A percentile compares a stretch with the other conserved stretches of the same genome.
Evolutionary conservation across 2,888 invertebrate species (phyloP).

Genomic region (Carabus problematicus): DNA sequence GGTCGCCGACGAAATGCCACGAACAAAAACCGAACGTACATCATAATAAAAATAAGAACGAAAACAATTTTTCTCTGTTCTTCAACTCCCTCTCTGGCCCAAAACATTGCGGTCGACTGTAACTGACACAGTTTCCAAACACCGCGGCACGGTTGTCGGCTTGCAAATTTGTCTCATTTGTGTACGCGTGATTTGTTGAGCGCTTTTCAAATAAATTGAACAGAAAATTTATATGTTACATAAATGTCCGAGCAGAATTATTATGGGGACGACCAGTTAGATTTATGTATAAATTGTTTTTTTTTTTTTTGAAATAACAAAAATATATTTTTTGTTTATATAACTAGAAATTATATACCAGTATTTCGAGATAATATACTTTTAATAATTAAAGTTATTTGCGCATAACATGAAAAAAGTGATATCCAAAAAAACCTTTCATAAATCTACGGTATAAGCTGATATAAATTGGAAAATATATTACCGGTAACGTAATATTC

Average conservation of each 20-base stretch:
- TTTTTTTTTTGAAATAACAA: slow-evolving; percentile 8
- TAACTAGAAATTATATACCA: too few species aligned
- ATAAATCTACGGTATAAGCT: too few species aligned
- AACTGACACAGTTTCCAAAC: neutral
- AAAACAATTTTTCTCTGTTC: slow-evolving; percentile 20
- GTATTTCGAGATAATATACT: too few species aligned
- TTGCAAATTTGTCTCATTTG: slow-evolving; percentile 32
- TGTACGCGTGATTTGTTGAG: slow-evolving; percentile 20
- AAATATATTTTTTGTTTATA: too few species aligned
- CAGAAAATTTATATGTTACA: slow-evolving; percentile 26
- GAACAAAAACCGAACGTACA: slow-evolving; percentile 17
- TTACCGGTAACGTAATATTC: too few species aligned
- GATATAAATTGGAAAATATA: too few species aligned
- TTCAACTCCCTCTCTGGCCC: neutral
- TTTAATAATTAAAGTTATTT: too few species aligned
- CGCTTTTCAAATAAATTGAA: slow-evolving; percentile 21
- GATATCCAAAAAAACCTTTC: too few species aligned
- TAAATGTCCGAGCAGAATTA: slow-evolving; percentile 23
- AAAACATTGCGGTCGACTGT: neutral
- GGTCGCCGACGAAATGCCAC: neutral
- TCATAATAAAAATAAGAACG: slow-evolving; percentile 23
- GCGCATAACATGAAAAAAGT: too few species aligned
- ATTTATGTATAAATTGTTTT: slow-evolving; percentile 24
- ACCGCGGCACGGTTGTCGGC: neutral
- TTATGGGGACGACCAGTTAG: slow-evolving; percentile 1